Percentiles rank a stretch among this genome's conserved stretches.
Evolutionary conservation across 2,113 vertebrate genomes (phyloP).

Genomic region (Sylvietta virens): DNA sequence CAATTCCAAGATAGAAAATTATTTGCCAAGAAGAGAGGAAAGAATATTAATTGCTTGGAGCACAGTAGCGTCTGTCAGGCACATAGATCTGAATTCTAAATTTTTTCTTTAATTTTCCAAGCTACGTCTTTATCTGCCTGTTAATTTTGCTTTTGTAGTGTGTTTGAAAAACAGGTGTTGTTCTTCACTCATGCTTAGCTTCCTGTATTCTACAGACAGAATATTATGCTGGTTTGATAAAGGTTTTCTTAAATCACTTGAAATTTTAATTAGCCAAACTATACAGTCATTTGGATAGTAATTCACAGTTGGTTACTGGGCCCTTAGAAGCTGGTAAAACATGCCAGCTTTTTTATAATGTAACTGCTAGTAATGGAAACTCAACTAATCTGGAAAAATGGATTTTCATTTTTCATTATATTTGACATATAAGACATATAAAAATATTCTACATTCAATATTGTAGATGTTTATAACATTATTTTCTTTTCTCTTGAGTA

Average conservation of each 20-base stretch:
- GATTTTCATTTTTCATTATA: neutral
- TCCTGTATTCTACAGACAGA: neutral
- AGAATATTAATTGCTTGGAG: neutral
- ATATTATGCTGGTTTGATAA: neutral
- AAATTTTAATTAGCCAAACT: neutral
- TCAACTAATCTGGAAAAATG: neutral
- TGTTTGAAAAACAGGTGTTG: neutral
- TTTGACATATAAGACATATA: neutral
- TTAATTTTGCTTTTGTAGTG: neutral
- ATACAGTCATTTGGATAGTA: neutral
- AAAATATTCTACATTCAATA: neutral
- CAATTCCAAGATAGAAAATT: neutral
- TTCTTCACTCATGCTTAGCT: neutral
- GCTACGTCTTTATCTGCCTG: neutral
- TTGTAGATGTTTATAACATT: neutral
- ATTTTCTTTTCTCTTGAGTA: neutral
- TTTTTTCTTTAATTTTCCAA: neutral
- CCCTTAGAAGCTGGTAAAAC: neutral
- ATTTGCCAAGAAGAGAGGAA: neutral
- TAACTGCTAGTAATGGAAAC: neutral
- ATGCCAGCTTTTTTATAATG: neutral
- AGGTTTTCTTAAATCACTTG: neutral
- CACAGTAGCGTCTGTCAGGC: neutral
- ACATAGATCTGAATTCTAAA: neutral
- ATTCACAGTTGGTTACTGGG: neutral